Evolutionary conservation across 2,113 vertebrate genomes (phyloP).

Genomic region (Pagrus major): DNA sequence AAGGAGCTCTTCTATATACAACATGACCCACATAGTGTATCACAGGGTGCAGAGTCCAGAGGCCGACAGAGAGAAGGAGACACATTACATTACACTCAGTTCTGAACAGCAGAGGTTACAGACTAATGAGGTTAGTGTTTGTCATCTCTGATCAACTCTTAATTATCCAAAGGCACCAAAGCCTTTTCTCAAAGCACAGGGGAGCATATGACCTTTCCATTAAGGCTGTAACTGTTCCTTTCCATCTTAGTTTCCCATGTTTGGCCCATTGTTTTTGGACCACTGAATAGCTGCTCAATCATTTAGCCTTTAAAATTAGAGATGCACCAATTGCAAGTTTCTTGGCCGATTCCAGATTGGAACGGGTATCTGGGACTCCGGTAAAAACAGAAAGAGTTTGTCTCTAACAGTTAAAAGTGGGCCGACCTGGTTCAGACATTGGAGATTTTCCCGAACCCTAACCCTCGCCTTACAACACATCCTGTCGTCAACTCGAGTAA

Average conservation of each 20-base stretch:
- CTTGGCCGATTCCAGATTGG: no score
- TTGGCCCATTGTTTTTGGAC: neutral
- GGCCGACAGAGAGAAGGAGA: neutral
- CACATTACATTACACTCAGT: neutral
- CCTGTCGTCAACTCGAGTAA: no score
- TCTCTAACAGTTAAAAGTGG: no score
- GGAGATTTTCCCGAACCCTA: no score
- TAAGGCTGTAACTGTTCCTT: neutral
- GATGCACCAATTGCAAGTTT: no score
- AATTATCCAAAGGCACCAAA: neutral
- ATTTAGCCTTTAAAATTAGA: neutral
- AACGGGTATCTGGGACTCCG: no score
- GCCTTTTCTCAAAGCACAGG: slow-evolving; percentile 1
- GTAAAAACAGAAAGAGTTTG: no score
- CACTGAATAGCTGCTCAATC: neutral
- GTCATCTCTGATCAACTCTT: neutral
- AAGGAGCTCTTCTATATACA: neutral
- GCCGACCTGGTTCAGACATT: no score
- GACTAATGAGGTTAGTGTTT: neutral
- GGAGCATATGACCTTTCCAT: neutral
- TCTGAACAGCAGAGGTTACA: neutral
- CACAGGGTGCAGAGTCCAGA: neutral
- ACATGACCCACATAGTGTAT: slow-evolving; percentile 16
- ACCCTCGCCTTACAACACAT: no score
- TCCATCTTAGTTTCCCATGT: neutral